phyloP scores from a whole-genome alignment of 2,113 vertebrate genomes.

The Emydura subglobosa region DNA sequence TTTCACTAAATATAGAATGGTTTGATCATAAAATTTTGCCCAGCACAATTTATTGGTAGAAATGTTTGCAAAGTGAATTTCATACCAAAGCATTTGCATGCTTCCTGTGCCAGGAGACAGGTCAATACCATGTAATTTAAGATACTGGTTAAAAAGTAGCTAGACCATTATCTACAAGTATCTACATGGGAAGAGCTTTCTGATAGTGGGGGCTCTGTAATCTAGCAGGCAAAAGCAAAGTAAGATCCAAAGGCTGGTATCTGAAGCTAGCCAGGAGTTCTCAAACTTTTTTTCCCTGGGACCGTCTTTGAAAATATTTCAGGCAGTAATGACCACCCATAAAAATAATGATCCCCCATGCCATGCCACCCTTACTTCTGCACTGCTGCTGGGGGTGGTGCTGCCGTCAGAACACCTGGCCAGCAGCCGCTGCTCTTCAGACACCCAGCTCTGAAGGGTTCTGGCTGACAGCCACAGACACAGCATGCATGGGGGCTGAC shows the following conservation, averaged over 20 bases:
- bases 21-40: background rate
- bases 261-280: background rate
- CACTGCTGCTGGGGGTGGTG: too few relatives aligned
- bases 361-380: too few relatives aligned
- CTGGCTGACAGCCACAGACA: too few relatives aligned
- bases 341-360: too few relatives aligned
- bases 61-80: too few relatives aligned
- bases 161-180: background rate
- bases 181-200: background rate
- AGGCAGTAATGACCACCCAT: too few relatives aligned
- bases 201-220: background rate
- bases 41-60: background rate
- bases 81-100: background rate
- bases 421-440: too few relatives aligned
- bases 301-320: too few relatives aligned
- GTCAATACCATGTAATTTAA: rapidly evolving
- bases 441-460: too few relatives aligned
- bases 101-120: background rate
- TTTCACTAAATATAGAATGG: background rate
- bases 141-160: background rate
- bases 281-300: too few relatives aligned
- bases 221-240: background rate
- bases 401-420: too few relatives aligned
- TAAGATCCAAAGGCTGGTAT: background rate
- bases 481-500: too few relatives aligned